A percentile compares a stretch with the other conserved stretches of the same genome.
Conservation (phyloP, 2,797 vertebrate genomes). For the Erithacus rubecula region DNA sequence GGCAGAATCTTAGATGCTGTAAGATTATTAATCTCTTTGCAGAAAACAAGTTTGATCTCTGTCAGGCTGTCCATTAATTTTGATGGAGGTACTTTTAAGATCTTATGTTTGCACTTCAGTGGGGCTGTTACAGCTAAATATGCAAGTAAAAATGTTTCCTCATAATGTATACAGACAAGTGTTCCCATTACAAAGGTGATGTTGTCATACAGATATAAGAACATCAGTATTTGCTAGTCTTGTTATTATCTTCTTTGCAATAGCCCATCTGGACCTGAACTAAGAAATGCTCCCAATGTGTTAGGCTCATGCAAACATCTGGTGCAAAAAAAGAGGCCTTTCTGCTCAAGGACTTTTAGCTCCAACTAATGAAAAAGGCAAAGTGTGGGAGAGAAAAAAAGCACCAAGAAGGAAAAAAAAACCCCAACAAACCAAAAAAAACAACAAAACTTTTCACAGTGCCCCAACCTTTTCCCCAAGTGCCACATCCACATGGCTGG, state of each 20-base stretch:
- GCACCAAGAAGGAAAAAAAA: accelerated
- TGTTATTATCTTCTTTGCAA: slow-evolving; percentile 54
- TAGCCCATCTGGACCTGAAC: slow-evolving; percentile 36
- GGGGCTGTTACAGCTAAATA: neutral
- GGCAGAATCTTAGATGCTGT: neutral
- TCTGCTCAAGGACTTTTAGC: slow-evolving; percentile 23
- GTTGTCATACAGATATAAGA: neutral
- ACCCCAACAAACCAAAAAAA: no score
- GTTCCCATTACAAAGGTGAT: slow-evolving; percentile 33
- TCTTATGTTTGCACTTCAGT: neutral
- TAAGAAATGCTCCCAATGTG: slow-evolving; percentile 20
- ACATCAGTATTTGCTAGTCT: neutral
- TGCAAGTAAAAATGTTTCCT: neutral
- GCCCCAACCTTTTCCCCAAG: neutral
- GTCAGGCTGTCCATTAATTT: slow-evolving; percentile 63
- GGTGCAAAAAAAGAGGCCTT: slow-evolving; percentile 17
- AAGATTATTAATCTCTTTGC: slow-evolving; percentile 1
- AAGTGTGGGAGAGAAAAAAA: neutral
- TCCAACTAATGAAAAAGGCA: slow-evolving; percentile 1
- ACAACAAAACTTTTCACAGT: neutral
- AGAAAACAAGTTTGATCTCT: slow-evolving; percentile 44
- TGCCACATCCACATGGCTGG: neutral
- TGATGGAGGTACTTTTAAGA: slow-evolving; percentile 12
- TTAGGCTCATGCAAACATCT: slow-evolving; percentile 54
- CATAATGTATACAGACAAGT: neutral